A percentile compares a stretch with the other conserved stretches of the same genome.
phyloP scores from a whole-genome alignment of 2,113 vertebrate species.

The Acinonyx jubatus region DNA sequence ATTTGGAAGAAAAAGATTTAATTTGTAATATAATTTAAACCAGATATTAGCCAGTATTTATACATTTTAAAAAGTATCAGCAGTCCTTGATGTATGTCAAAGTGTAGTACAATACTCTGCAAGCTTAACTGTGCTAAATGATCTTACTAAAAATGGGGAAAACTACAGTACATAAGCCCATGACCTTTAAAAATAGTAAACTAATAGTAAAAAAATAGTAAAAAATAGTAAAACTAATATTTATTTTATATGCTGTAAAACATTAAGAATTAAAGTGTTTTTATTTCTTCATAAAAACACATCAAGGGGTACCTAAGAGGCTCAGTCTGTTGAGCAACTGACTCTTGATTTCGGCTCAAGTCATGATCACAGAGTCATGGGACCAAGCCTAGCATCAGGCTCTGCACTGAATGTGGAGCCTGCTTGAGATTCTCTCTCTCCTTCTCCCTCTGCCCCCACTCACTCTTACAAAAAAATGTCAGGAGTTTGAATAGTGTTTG shows the following conservation, averaged over 20 bases:
- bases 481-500: not conserved
- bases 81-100: not conserved
- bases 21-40: not conserved
- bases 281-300: not conserved
- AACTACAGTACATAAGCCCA: not conserved
- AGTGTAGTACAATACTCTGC: not conserved
- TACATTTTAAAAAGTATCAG: not conserved
- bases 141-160: not conserved
- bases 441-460: too few relatives aligned
- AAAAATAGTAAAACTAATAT: not conserved
- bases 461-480: not conserved
- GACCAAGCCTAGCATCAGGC: too few relatives aligned
- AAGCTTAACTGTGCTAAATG: not conserved
- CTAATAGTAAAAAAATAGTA: not conserved
- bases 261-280: not conserved
- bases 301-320: too few relatives aligned
- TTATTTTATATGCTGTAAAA: not conserved
- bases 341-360: too few relatives aligned
- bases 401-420: too few relatives aligned
- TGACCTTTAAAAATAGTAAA: not conserved
- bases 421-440: too few relatives aligned
- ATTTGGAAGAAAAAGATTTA: constrained; percentile 31
- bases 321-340: too few relatives aligned
- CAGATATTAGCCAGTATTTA: not conserved
- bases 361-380: too few relatives aligned